These are phyloP conservation scores for Siniperca knerii DNA, from an alignment of 2,113 vertebrate species.

Conservation along the genomic window DNA sequence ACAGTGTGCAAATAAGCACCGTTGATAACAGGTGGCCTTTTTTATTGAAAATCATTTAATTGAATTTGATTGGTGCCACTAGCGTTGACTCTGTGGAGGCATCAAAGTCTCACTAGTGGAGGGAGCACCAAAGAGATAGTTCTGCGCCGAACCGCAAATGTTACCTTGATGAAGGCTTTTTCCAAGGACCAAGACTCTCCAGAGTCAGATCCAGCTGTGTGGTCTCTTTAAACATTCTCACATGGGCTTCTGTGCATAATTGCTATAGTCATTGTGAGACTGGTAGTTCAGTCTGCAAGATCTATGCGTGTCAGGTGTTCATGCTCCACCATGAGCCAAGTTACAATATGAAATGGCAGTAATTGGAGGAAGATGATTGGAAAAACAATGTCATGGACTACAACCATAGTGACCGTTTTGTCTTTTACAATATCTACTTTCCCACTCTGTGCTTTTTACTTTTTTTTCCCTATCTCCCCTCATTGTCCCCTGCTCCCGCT, in stretches of 20 bases:
- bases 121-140: conserved; percentile 24
- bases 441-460: background rate
- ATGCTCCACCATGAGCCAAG: background rate
- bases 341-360: background rate
- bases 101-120: conserved; percentile 62
- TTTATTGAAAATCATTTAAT: conserved; percentile 82
- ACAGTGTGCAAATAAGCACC: conserved; percentile 80
- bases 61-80: conserved; percentile 82
- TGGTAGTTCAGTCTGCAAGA: background rate
- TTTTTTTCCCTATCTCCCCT: background rate
- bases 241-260: background rate
- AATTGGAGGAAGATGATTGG: background rate
- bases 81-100: conserved; percentile 67
- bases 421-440: background rate
- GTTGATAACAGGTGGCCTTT: conserved; percentile 70
- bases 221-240: conserved; percentile 28
- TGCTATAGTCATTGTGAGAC: background rate
- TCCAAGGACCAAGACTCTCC: conserved; percentile 22
- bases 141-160: conserved; percentile 24
- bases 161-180: conserved; percentile 54
- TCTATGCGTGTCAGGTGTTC: background rate
- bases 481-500: conserved; percentile 29
- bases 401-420: background rate
- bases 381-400: background rate
- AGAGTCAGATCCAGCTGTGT: conserved; percentile 22